phyloP scores from a whole-genome alignment of 2,113 vertebrate species.

The Anguilla rostrata region DNA sequence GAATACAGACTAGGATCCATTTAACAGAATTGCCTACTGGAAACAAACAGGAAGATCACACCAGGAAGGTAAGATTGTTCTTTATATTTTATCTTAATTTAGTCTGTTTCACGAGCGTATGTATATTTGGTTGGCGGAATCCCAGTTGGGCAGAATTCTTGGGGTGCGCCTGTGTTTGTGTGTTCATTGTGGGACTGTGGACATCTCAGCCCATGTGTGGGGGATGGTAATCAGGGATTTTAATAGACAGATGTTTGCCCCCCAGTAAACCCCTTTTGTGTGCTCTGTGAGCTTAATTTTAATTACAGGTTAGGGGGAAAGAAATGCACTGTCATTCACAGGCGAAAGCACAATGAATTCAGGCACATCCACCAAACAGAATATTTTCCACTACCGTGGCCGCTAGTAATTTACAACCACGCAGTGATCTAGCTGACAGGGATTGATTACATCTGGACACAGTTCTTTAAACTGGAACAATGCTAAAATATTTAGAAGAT shows the following conservation, averaged over 20 bases:
- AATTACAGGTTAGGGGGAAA: neutral
- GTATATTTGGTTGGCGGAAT: neutral
- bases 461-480: neutral
- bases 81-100: neutral
- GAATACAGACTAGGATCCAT: conserved; percentile 30
- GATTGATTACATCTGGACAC: neutral
- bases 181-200: conserved; percentile 32
- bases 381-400: neutral
- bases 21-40: conserved; percentile 38
- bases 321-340: conserved; percentile 21
- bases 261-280: neutral
- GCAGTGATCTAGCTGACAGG: neutral
- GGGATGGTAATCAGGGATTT: conserved; percentile 23
- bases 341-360: neutral
- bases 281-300: neutral
- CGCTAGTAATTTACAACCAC: neutral
- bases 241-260: conserved; percentile 29
- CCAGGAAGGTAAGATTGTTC: conserved; percentile 8
- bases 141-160: conserved; percentile 23
- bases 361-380: neutral
- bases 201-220: neutral
- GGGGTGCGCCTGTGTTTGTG: neutral
- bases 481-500: neutral
- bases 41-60: conserved; percentile 11
- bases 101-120: neutral